Evolutionary conservation across 2,888 invertebrate species (phyloP), one percentile per base, ranked within the genome.

Genomic region (Synanthedon vespiformis): DNA sequence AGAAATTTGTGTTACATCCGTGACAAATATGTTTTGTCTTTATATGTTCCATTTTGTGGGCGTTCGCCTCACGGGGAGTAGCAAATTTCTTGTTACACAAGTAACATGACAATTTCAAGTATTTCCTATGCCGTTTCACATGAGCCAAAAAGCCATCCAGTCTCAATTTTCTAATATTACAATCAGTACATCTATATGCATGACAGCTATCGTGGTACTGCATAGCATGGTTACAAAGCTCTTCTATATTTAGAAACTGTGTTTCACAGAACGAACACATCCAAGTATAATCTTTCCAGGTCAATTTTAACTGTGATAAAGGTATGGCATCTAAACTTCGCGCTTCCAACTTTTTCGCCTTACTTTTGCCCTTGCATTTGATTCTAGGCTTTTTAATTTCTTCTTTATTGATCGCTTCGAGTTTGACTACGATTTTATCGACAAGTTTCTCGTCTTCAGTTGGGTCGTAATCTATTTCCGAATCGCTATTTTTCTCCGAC

Each of bases 181-280:
- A 93, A 61, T 92, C 90, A 0, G 88, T 89, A 64, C 93, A 93
- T 63, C 89, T 84, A 64, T 89, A 92, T 48, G 90, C 88, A 13
- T 90, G 88, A 51, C 89, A 87, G 56, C 89, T 88, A 54, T 89
- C 87, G 61, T 92, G 92, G 52, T 85, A 84, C 44, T 83, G 77
- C 58, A 89, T 81, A 34, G 90, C 89, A 70, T 93, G 92, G 5
- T 77, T 76, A 53, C 88, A 82, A 14, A 92, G 69, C 41, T 81
- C 81, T 0, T 74, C 67, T 2, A 76, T 55, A 1, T 58, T 68
- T 0, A 68, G 57, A 53, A 81, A 82, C 51, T 72, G 61, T 1
- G 74, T 74, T 22, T 70, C 78, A 52, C 84, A 84, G 48, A 65
- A 71, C 0, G 71, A 65, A 60, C 84, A 84, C 0, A 62, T 66